Base-by-base conservation (phyloP, 2,888 invertebrate genomes). In the Thymelicus lineola region DNA sequence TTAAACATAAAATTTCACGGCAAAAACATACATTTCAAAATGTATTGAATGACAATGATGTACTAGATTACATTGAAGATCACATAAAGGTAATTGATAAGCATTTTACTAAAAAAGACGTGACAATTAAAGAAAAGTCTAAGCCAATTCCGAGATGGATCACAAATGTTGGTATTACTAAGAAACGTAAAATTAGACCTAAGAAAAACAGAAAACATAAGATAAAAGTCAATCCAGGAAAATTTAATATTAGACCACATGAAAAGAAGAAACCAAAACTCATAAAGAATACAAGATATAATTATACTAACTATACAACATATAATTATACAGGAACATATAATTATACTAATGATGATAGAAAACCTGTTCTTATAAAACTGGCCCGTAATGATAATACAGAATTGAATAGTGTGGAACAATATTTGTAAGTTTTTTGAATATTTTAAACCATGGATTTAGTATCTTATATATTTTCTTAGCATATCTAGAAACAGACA, bases 51-150 rank as follows among this genome's bases (percentile, higher is more conserved):
- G 57, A 42, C 6, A 50, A 59, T 59, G 42, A 69, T 35, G 64
- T 69, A 7, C 50, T 69, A 64, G 63, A 69, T 57, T 69, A 69
- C 6, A 69, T 64, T 1, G 59, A 69, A 7, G 57, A 57, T 3
- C 62, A 57, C 28, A 57, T 58, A 57, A 57, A 55, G 5, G 46
- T 69, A 48, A 38, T 69, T 3, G 14, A 63, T 3, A 48, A 45
- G 17, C 61, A 61, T 14, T 10, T 55, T 7, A 55, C 15, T 10
- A 55, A 17, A 10, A 28, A 20, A 12, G 45, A 12, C 38, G 15
- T 15, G 9, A 20, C 9, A 17, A 36, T 7, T 12, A 57, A 35
- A 46, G 14, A 17, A 35, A 55, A 42, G 0, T 42, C 28, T 35
- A 61, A 42, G 0, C 35, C 66, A 50, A 7, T 42, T 6, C 15